Evolutionary conservation across 2,888 invertebrate genomes (phyloP).

Genomic region (Cataglyphis cursor): DNA sequence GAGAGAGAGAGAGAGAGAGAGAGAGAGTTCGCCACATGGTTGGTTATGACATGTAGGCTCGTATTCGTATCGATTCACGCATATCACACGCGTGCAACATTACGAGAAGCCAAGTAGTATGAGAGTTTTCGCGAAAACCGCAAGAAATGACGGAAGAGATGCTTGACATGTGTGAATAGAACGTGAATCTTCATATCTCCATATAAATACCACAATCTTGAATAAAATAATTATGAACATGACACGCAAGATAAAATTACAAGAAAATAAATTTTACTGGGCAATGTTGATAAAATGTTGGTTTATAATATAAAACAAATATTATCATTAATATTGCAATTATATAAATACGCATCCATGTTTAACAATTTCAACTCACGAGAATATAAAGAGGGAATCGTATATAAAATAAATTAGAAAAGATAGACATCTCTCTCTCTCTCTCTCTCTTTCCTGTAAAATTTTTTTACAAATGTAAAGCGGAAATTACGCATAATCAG

Average conservation of each 20-base stretch:
- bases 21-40: slow-evolving; percentile 34
- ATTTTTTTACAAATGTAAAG: background rate
- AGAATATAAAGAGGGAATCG: background rate
- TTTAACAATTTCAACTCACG: background rate
- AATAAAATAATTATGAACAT: background rate
- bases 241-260: background rate
- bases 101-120: background rate
- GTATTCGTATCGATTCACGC: slow-evolving; percentile 46
- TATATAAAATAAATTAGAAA: background rate
- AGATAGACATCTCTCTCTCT: background rate
- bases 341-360: background rate
- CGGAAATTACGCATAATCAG: background rate
- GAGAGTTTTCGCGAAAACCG: slow-evolving; percentile 19
- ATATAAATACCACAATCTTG: background rate
- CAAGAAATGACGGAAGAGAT: background rate
- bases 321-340: background rate
- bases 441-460: background rate
- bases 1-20: too few species aligned
- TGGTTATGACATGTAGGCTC: slow-evolving; percentile 43
- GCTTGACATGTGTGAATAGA: background rate
- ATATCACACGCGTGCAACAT: background rate
- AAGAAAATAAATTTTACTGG: background rate
- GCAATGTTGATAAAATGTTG: background rate
- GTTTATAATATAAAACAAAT: background rate
- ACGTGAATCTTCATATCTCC: background rate